Evolutionary conservation across 1,140 invertebrate genomes (phyloP).

Genomic region (Pachypsylla venusta): DNA sequence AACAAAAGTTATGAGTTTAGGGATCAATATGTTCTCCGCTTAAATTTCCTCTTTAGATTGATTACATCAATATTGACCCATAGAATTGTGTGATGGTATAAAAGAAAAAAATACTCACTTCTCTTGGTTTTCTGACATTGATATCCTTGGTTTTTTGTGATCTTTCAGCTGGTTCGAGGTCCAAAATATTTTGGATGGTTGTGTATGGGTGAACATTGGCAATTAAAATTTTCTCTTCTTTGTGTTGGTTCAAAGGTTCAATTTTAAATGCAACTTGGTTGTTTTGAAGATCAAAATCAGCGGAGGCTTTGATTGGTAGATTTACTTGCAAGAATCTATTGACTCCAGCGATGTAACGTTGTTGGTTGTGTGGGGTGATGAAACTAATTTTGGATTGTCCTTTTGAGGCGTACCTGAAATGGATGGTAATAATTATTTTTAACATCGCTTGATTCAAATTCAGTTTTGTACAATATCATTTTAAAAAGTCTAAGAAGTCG

Average conservation of each 20-base stretch:
- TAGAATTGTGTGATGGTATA: neutral
- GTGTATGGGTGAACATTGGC: conserved; percentile 43
- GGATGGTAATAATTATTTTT: too few species aligned
- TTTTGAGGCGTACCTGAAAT: conserved; percentile 33
- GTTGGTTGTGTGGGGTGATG: conserved; percentile 41
- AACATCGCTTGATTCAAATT: too few species aligned
- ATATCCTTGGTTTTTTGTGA: conserved; percentile 30
- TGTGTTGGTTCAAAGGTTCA: conserved; percentile 32
- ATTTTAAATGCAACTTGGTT: conserved; percentile 33
- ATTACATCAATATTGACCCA: neutral
- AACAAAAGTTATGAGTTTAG: neutral
- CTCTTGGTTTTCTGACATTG: conserved; percentile 26
- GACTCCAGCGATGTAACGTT: conserved; percentile 39
- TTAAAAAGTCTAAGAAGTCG: too few species aligned
- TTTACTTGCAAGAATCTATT: conserved; percentile 39
- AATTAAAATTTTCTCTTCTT: conserved; percentile 37
- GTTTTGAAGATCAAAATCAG: conserved; percentile 33
- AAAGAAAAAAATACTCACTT: conserved; percentile 12
- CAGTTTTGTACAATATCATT: too few species aligned
- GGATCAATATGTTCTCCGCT: neutral
- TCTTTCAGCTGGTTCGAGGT: conserved; percentile 32
- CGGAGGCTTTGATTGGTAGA: conserved; percentile 33
- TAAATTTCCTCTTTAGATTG: neutral
- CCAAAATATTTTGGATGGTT: conserved; percentile 36
- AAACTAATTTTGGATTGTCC: conserved; percentile 42